A percentile compares a stretch with the other conserved stretches of the same genome.
Evolutionary conservation across 2,113 vertebrate species (phyloP).

Genomic region (Cairina moschata): DNA sequence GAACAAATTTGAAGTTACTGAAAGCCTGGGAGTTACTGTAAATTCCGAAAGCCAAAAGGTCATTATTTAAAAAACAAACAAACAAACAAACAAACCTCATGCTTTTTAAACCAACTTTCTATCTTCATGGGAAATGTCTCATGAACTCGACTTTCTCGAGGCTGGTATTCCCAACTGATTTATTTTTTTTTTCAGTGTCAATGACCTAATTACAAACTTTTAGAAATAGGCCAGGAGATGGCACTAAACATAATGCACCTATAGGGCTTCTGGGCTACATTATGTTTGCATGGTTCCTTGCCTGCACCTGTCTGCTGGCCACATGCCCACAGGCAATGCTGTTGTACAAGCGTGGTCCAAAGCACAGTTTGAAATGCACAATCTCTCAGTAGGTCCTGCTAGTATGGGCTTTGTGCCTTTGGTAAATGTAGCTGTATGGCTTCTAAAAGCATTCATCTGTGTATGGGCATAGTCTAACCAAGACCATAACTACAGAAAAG

Average conservation of each 20-base stretch:
- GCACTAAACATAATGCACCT: fast-evolving
- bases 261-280: fast-evolving
- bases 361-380: background rate
- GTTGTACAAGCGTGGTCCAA: fast-evolving
- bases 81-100: background rate
- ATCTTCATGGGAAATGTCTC: background rate
- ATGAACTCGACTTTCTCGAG: background rate
- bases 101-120: background rate
- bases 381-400: too few species aligned
- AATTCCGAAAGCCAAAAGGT: background rate
- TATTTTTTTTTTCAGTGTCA: background rate
- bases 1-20: background rate
- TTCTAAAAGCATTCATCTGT: background rate
- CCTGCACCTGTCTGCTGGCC: background rate
- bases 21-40: background rate
- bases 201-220: background rate
- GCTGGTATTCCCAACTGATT: background rate
- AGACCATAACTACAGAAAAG: background rate
- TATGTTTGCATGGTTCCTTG: background rate
- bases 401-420: background rate
- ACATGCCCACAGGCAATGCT: background rate
- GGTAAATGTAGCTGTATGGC: background rate
- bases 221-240: background rate
- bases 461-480: background rate
- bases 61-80: background rate